phyloP scores from a whole-genome alignment of 1,140 invertebrate species.

The Homalodisca vitripennis region DNA sequence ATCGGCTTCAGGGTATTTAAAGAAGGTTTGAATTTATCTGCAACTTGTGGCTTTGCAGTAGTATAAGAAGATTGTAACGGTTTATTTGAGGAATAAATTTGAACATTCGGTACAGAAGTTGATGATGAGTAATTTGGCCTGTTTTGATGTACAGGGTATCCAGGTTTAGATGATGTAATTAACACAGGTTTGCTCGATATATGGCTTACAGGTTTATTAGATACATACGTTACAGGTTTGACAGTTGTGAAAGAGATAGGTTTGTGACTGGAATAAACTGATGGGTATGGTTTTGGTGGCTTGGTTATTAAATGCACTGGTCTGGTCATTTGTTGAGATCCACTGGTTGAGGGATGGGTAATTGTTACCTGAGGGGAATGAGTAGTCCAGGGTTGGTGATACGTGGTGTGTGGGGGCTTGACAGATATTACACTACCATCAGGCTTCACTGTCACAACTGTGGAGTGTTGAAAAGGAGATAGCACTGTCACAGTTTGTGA shows the following conservation, averaged over 20 bases:
- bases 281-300: background rate
- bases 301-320: slow-evolving; percentile 10
- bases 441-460: slow-evolving; percentile 36
- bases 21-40: background rate
- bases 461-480: slow-evolving; percentile 14
- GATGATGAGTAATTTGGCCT: background rate
- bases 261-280: background rate
- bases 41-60: background rate
- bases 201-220: slow-evolving; percentile 1
- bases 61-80: background rate
- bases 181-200: background rate
- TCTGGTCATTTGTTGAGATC: slow-evolving; percentile 9
- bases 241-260: slow-evolving; percentile 5
- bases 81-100: background rate
- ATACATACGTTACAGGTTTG: background rate
- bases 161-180: background rate
- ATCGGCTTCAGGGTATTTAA: slow-evolving; percentile 21
- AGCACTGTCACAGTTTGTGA: slow-evolving; percentile 21
- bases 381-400: background rate
- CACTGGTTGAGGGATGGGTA: slow-evolving; percentile 21
- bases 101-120: background rate
- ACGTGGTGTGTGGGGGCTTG: slow-evolving; percentile 14
- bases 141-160: background rate
- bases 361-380: slow-evolving; percentile 4
- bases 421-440: slow-evolving; percentile 28